phyloP scores from a whole-genome alignment of 2,113 vertebrate species.

The Cariama cristata region DNA sequence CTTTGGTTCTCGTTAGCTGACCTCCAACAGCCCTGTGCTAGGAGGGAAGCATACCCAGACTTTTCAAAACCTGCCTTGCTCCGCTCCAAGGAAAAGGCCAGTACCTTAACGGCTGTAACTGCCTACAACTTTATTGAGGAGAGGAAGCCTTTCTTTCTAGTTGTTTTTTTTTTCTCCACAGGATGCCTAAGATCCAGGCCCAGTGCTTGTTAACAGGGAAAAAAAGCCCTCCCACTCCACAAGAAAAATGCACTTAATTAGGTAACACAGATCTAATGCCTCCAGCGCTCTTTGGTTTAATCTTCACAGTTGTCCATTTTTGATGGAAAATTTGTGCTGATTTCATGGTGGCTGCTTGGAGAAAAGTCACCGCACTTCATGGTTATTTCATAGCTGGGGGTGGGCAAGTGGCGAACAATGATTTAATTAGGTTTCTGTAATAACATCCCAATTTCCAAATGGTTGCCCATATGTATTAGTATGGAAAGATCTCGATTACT shows the following conservation, averaged over 20 bases:
- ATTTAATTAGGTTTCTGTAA: slow-evolving; percentile 66
- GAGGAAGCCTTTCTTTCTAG: neutral
- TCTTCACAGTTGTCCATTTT: slow-evolving; percentile 29
- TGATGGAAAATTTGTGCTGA: slow-evolving; percentile 50
- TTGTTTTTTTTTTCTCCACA: neutral
- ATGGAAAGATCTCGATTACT: neutral
- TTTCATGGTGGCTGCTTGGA: slow-evolving; percentile 63
- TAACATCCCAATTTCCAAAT: slow-evolving; percentile 47
- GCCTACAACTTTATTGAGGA: neutral
- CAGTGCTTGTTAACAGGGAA: neutral
- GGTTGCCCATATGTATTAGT: neutral
- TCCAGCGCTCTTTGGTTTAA: slow-evolving; percentile 7
- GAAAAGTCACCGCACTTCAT: slow-evolving; percentile 46
- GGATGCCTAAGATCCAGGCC: neutral
- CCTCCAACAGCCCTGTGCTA: neutral
- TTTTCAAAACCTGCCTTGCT: neutral
- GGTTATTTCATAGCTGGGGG: neutral
- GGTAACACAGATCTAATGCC: neutral
- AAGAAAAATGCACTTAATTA: slow-evolving; percentile 29
- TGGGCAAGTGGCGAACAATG: neutral
- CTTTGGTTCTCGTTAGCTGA: neutral
- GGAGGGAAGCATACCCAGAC: neutral
- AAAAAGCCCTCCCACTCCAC: neutral
- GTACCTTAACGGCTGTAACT: neutral
- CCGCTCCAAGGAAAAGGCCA: neutral